Conservation (phyloP, 2,113 vertebrate genomes). For the Ochotona curzoniae region DNA sequence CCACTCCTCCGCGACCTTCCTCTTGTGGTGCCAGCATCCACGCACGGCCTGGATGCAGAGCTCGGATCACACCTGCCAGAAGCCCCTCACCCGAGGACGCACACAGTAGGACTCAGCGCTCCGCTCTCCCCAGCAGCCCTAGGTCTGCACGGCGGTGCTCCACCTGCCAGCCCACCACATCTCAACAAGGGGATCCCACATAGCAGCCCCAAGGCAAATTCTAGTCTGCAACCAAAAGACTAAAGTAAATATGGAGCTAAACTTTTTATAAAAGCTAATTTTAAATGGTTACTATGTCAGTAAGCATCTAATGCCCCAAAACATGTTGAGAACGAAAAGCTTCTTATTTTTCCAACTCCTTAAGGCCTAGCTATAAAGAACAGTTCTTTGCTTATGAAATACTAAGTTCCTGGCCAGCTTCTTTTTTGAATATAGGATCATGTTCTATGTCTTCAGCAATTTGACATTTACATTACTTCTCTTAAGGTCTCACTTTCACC, state of each 20-base stretch:
- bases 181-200: too few species aligned
- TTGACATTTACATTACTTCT: background rate
- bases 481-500: background rate
- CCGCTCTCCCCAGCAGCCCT: background rate
- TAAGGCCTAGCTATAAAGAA: constrained; percentile 46
- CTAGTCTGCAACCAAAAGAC: constrained; percentile 19
- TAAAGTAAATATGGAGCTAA: constrained; percentile 69
- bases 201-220: too few species aligned
- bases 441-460: constrained; percentile 35
- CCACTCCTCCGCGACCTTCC: too few species aligned
- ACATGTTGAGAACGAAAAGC: constrained; percentile 57
- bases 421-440: constrained; percentile 15
- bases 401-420: background rate
- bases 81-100: background rate
- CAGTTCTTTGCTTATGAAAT: constrained; percentile 38
- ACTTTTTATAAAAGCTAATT: constrained; percentile 47
- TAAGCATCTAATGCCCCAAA: constrained; percentile 52
- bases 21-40: too few species aligned
- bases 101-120: background rate
- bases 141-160: background rate
- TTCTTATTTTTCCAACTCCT: background rate
- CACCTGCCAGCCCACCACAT: background rate
- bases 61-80: background rate
- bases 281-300: constrained; percentile 42
- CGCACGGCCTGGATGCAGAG: too few species aligned